Evolutionary conservation across 2,888 invertebrate species (phyloP), one percentile per base, ranked within the genome.

Genomic region (Diarsia dahlii): DNA sequence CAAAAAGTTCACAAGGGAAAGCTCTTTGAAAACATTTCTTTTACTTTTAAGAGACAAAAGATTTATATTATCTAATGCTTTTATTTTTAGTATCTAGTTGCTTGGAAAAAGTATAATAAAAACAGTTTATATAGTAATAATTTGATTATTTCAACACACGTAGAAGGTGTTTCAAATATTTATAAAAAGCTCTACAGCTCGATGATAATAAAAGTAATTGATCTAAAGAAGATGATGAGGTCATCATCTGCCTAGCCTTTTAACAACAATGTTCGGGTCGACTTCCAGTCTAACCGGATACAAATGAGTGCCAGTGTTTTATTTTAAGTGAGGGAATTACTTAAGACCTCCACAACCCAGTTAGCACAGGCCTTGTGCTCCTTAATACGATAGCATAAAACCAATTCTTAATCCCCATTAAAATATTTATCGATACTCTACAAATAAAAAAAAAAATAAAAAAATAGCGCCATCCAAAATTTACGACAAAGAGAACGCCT

Each of bases 401-500:
- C 18, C 2, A 56, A 60, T 54, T 64, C 28, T 39, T 65, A 54
- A 71, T 65, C 34, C n/a, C 15, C n/a, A 45, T 62, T 46, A 48
- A 62, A 68, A 58, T 64, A 72, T 73, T 34, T 77, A 71, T 62
- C 62, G 78, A 77, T 62, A 73, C 39, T 52, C 45, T 74, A 60
- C n/a, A 54, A 74, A 76, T 71, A 67, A 52, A 48, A 68, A 74
- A 68, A 64, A 73, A 77, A 81, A 77, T 77, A 77, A 85, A 65
- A 71, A 85, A 84, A 84, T 62, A 81, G 46, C 48, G 20, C 73
- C 64, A 81, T 81, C 73, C 75, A 70, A 81, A 78, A 82, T 84
- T 85, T 81, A 86, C 83, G 79, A 86, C 80, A 72, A 84, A 84
- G 28, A 71, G 81, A 79, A 72, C 65, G 71, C 76, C 75, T 87